Evolutionary conservation across 2,888 invertebrate genomes (phyloP).

Genomic region (Ichneumoninae sp.): DNA sequence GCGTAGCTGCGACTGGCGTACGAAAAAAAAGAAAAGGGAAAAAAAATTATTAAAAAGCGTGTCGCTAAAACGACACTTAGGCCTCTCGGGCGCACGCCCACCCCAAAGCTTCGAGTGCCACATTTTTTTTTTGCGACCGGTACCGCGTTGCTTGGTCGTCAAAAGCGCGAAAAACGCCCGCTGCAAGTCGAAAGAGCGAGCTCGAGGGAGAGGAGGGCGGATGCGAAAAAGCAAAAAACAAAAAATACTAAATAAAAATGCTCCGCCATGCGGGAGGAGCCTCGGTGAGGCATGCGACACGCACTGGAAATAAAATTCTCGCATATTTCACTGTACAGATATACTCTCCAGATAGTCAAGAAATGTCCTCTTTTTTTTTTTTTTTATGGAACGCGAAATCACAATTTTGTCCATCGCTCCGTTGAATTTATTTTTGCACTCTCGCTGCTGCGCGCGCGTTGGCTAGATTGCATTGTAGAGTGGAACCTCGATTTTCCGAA

Average conservation of each 20-base stretch:
- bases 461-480: not conserved
- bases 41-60: conserved; percentile 19
- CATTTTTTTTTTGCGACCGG: conserved; percentile 58
- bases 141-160: conserved; percentile 32
- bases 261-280: conserved; percentile 12
- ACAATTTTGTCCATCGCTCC: conserved; percentile 18
- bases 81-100: conserved; percentile 64
- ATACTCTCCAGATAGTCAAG: not conserved
- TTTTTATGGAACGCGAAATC: conserved; percentile 14
- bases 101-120: conserved; percentile 67
- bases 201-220: not conserved
- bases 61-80: conserved; percentile 74
- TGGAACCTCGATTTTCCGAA: too few relatives aligned
- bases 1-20: conserved; percentile 18
- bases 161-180: conserved; percentile 25
- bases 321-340: conserved; percentile 17
- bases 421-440: conserved; percentile 42
- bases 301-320: conserved; percentile 35
- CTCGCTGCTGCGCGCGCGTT: conserved; percentile 4
- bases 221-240: conserved; percentile 11
- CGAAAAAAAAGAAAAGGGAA: conserved; percentile 34
- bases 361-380: not conserved
- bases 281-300: conserved; percentile 15
- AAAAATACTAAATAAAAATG: conserved; percentile 16
- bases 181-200: not conserved